Percentiles rank a stretch among this genome's conserved stretches.
Conservation (phyloP, 2,888 invertebrate genomes). For the Hydriomena furcata region DNA sequence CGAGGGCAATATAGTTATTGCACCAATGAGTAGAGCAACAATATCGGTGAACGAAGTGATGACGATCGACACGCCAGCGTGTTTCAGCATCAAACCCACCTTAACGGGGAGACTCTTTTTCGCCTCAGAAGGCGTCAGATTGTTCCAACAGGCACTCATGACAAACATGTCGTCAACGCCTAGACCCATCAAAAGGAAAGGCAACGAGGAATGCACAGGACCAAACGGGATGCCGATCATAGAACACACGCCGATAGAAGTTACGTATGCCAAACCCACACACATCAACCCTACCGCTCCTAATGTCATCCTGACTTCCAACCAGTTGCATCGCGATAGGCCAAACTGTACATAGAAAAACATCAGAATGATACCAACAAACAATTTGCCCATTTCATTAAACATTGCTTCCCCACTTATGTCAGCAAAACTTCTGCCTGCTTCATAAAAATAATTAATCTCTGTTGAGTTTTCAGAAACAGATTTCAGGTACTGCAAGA, state of each 20-base stretch:
- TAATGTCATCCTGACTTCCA: constrained; percentile 87
- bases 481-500: constrained; percentile 70
- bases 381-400: constrained; percentile 87
- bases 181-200: constrained; percentile 91
- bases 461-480: constrained; percentile 55
- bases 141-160: constrained; percentile 90
- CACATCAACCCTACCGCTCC: constrained; percentile 87
- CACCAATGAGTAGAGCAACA: constrained; percentile 90
- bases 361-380: constrained; percentile 87
- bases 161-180: constrained; percentile 95
- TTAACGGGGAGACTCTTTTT: constrained; percentile 84
- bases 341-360: constrained; percentile 89
- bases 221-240: constrained; percentile 88
- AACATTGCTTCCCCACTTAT: constrained; percentile 88
- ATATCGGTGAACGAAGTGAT: constrained; percentile 93
- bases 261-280: constrained; percentile 88
- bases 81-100: constrained; percentile 88
- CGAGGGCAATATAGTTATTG: constrained; percentile 91
- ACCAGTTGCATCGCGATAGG: constrained; percentile 88
- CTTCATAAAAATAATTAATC: constrained; percentile 80
- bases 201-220: constrained; percentile 91
- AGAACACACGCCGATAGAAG: constrained; percentile 89
- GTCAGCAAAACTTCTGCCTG: constrained; percentile 90
- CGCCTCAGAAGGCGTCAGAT: constrained; percentile 79
- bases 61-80: constrained; percentile 92